Conservation (phyloP, 2,888 invertebrate genomes). For the Doris montereyensis region DNA sequence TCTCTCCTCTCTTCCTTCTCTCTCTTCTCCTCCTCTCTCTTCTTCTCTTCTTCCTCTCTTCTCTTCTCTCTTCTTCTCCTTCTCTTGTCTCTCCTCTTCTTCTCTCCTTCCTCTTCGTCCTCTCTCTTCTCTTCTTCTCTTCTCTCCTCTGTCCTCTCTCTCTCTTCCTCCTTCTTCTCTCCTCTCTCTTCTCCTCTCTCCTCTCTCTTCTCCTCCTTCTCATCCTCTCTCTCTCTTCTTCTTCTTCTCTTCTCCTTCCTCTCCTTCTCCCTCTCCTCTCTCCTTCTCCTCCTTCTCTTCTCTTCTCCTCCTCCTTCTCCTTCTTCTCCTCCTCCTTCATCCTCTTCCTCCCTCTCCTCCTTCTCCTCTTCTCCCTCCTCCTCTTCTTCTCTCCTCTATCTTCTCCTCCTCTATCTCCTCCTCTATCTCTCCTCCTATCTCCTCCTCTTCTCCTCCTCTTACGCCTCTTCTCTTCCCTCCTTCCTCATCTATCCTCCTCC, state of each 20-base stretch:
- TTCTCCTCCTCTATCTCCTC: neutral
- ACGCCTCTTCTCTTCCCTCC: neutral
- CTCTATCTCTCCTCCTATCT: neutral
- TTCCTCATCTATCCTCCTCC: neutral
- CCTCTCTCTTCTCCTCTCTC: neutral
- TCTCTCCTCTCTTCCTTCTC: neutral
- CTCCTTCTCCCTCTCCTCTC: neutral
- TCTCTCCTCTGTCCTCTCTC: neutral
- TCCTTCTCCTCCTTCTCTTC: neutral
- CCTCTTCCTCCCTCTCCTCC: neutral
- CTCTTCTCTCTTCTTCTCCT: neutral
- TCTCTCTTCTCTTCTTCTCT: neutral
- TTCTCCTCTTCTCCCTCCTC: neutral
- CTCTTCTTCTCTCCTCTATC: neutral
- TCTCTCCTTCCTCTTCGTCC: neutral
- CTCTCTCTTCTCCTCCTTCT: neutral
- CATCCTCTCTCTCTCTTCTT: neutral
- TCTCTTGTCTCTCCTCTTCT: neutral
- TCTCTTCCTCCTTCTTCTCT: neutral
- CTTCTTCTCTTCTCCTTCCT: neutral
- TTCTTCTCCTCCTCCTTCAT: neutral
- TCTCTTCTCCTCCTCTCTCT: neutral
- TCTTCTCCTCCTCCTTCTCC: neutral
- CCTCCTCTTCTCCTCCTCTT: neutral
- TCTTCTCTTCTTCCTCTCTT: neutral